Percentiles rank a stretch among this genome's conserved stretches.
Conservation (phyloP, 2,113 vertebrate species). For the Ctenodactylus gundi region DNA sequence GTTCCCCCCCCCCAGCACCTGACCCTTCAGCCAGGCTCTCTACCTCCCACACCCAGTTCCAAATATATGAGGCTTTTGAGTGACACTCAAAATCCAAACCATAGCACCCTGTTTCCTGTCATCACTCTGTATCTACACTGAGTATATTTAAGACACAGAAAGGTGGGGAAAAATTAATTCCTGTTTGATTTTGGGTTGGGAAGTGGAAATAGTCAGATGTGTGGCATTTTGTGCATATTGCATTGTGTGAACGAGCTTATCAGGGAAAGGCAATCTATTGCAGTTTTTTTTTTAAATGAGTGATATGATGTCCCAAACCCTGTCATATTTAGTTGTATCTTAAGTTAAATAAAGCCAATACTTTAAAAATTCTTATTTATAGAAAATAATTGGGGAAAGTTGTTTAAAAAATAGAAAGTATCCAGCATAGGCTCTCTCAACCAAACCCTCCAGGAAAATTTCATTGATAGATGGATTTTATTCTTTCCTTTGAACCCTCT, state of each 20-base stretch:
- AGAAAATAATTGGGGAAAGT: neutral
- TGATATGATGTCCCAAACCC: neutral
- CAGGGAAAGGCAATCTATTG: neutral
- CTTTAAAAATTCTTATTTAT: conserved; percentile 14
- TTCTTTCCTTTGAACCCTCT: conserved; percentile 37
- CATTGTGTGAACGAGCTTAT: conserved; percentile 1
- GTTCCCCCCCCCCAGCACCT: too few relatives aligned
- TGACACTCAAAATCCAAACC: too few relatives aligned
- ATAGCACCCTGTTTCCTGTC: too few relatives aligned
- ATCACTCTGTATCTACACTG: too few relatives aligned
- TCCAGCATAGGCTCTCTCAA: neutral
- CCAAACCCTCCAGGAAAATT: conserved; percentile 3
- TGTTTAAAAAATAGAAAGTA: conserved; percentile 13
- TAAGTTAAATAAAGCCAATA: conserved; percentile 3
- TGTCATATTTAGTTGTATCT: neutral
- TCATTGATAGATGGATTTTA: conserved; percentile 8
- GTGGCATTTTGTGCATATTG: neutral
- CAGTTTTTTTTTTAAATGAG: neutral
- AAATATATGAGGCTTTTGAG: too few relatives aligned
- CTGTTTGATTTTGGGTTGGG: neutral
- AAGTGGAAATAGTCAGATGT: conserved; percentile 11
- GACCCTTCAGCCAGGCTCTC: too few relatives aligned
- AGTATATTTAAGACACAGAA: conserved; percentile 7
- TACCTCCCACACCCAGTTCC: too few relatives aligned
- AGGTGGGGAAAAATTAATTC: neutral